Evolutionary conservation across 2,888 invertebrate genomes (phyloP).

Genomic region (Hirtodrosophila confusa): DNA sequence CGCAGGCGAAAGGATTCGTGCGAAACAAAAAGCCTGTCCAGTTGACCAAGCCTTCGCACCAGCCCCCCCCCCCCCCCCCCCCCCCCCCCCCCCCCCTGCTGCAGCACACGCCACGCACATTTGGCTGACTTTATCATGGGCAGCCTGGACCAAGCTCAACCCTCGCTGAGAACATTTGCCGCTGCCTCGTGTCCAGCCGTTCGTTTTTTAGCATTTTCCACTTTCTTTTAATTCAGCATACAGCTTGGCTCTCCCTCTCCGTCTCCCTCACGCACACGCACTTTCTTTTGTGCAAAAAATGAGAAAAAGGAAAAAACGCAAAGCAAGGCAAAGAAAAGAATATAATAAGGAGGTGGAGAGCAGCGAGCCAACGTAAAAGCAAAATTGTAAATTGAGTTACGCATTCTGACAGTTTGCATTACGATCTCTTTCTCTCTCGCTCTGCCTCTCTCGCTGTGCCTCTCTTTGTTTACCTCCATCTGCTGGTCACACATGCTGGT

Average conservation of each 20-base stretch:
- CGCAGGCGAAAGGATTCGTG: conserved; percentile 71
- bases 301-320: conserved; percentile 10
- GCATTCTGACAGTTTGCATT: conserved; percentile 82
- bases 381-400: conserved; percentile 81
- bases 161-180: conserved; percentile 24
- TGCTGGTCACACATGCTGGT: conserved; percentile 57
- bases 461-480: conserved; percentile 2
- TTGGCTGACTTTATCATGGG: conserved; percentile 74
- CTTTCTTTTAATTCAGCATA: conserved; percentile 77
- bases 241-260: conserved; percentile 30
- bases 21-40: conserved; percentile 71
- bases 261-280: conserved; percentile 24
- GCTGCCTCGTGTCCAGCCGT: conserved; percentile 50
- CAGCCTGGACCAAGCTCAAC: conserved; percentile 37
- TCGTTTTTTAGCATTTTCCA: conserved; percentile 78
- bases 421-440: conserved; percentile 65
- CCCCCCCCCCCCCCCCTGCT: not conserved
- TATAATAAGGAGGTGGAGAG: not conserved
- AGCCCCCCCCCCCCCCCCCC: not conserved
- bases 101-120: conserved; percentile 66
- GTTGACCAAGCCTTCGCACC: conserved; percentile 53
- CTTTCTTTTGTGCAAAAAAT: conserved; percentile 70
- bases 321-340: conserved; percentile 8
- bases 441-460: conserved; percentile 29
- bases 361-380: conserved; percentile 56